Base-by-base conservation (phyloP, 23 tunicate genomes). In the Botrylloides violaceus region DNA sequence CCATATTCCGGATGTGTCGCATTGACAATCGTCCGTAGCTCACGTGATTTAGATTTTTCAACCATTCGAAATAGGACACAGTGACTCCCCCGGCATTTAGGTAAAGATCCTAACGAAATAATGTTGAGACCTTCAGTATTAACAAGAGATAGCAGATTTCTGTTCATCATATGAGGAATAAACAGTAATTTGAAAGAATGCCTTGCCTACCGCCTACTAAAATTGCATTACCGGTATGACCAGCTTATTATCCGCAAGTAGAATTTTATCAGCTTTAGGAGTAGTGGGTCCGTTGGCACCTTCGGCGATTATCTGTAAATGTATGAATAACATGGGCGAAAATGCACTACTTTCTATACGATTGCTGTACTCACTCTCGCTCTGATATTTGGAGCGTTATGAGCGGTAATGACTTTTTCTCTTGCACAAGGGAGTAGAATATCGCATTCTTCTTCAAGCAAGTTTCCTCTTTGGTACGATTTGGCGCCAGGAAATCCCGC, bases 351-450 rank as follows among this genome's bases (percentile, higher is more conserved):
- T n/a, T n/a, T n/a, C n/a, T n/a, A n/a, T n/a, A n/a, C n/a, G n/a
- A n/a, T n/a, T n/a, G n/a, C n/a, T n/a, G n/a, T n/a, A n/a, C n/a
- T n/a, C n/a, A n/a, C n/a, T n/a, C 35, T 65, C 58, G 71, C 71
- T 26, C 35, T 21, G 57, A 65, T 65, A 12, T 49, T 47, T 20
- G 6, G 56, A 26, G 71, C 71, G 58, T 65, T 65, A 5, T 65
- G 49, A 26, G 71, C 71, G 15, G 71, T 65, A 23, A 65, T 65
- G 58, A 65, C 71, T 49, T 65, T 65, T 65, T 65, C 71, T 65
- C 35, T 65, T n/a, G 71, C 71, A 22, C 71, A 65, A 20, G 71
- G 49, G 6, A 47, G 49, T 20, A 65, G 21, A 65, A 65, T 65
- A 26, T 65, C 71, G 21, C 71, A 65, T 65, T 65, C 7, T 5